Conservation (phyloP, 2,888 invertebrate genomes). For the Nymphalis c-album region DNA sequence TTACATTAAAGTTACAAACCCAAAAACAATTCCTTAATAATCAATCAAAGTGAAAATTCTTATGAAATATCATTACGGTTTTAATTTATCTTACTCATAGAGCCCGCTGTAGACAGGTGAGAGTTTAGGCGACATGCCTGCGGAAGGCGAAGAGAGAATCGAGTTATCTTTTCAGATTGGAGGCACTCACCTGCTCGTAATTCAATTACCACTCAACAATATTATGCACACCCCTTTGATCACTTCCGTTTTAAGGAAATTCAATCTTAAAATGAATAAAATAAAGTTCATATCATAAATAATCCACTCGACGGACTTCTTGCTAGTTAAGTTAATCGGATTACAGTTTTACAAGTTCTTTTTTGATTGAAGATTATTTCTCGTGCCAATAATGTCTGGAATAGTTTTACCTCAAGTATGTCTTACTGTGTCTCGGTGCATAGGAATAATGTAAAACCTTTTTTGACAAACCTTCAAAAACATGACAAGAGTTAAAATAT, state of each 20-base stretch:
- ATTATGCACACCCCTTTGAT: conserved; percentile 28
- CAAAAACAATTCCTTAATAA: too few relatives aligned
- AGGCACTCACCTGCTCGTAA: conserved; percentile 32
- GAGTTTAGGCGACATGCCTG: background rate
- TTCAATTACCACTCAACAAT: conserved; percentile 35
- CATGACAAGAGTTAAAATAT: too few relatives aligned
- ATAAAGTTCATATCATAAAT: conserved; percentile 19
- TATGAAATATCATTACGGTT: too few relatives aligned
- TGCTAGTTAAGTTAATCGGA: conserved; percentile 29
- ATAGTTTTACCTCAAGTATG: background rate
- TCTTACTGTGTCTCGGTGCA: background rate
- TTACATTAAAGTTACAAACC: too few relatives aligned
- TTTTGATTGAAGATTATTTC: conserved; percentile 15
- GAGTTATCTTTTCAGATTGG: conserved; percentile 33
- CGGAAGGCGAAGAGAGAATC: conserved; percentile 26
- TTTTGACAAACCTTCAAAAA: too few relatives aligned
- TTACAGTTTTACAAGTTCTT: conserved; percentile 25
- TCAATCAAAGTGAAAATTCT: too few relatives aligned
- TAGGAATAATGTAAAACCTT: too few relatives aligned
- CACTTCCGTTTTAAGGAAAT: conserved; percentile 13
- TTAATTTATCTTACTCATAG: background rate
- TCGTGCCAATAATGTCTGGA: conserved; percentile 9
- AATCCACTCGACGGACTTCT: background rate
- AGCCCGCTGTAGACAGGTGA: background rate
- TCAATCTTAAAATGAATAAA: conserved; percentile 5